phyloP scores from a whole-genome alignment of 1,140 invertebrate genomes.

The Orchestia grillus region DNA sequence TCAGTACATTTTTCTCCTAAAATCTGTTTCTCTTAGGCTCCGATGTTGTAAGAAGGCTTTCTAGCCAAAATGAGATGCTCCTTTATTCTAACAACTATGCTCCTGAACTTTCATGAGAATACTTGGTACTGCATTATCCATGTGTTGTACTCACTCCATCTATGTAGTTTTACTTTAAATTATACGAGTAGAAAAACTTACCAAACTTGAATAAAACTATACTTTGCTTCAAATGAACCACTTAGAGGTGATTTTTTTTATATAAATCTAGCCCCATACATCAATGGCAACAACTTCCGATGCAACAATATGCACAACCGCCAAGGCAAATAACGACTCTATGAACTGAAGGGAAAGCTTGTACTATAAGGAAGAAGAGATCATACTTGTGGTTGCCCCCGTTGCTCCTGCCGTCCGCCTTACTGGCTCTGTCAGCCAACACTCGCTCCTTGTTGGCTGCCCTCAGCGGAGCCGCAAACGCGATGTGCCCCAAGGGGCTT shows the following conservation, averaged over 20 bases:
- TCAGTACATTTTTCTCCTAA: no score
- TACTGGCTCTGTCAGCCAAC: neutral
- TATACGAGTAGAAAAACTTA: no score
- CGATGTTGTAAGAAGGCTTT: no score
- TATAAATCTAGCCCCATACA: neutral
- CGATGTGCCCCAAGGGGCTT: constrained; percentile 17
- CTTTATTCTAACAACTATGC: no score
- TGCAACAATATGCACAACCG: neutral
- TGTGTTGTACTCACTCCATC: no score
- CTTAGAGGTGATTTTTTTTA: neutral
- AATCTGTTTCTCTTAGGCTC: no score
- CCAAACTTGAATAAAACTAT: no score
- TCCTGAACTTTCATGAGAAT: no score
- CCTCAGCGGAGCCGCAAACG: neutral
- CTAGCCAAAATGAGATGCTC: no score
- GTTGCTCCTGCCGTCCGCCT: neutral
- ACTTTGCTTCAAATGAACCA: no score
- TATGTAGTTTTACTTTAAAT: no score
- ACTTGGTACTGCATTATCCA: no score
- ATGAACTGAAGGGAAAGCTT: neutral
- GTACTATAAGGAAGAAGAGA: neutral
- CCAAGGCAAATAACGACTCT: neutral
- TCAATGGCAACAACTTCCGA: neutral
- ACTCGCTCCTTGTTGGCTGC: constrained; percentile 33
- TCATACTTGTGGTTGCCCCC: constrained; percentile 11